Conservation (phyloP, 2,797 vertebrate species). For the Danio kyathit region DNA sequence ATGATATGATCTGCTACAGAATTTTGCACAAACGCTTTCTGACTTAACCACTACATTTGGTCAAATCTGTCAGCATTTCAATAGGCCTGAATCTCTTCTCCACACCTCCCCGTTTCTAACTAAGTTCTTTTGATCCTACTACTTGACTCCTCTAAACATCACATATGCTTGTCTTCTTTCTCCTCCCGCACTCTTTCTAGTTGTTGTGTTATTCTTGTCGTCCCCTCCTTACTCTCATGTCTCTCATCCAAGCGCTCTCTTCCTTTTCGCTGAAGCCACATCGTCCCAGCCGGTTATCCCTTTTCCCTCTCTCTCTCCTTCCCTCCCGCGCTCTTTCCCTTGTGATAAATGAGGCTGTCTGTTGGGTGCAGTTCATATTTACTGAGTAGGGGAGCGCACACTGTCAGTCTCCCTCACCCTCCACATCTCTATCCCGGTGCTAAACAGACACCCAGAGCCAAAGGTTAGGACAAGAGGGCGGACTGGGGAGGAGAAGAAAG, state of each 20-base stretch:
- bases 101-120: neutral
- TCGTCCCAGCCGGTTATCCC: slow-evolving; percentile 52
- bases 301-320: slow-evolving; percentile 45
- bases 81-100: neutral
- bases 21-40: slow-evolving; percentile 1
- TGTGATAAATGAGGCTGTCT: slow-evolving; percentile 87
- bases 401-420: slow-evolving; percentile 84
- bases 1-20: slow-evolving; percentile 24
- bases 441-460: slow-evolving; percentile 82
- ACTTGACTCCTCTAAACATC: slow-evolving; percentile 22
- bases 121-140: slow-evolving; percentile 18
- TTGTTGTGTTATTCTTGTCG: slow-evolving; percentile 34
- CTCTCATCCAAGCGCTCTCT: slow-evolving; percentile 2
- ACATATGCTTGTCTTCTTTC: slow-evolving; percentile 25
- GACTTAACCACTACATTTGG: neutral
- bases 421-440: slow-evolving; percentile 82
- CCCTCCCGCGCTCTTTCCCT: slow-evolving; percentile 66
- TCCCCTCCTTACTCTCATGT: slow-evolving; percentile 14
- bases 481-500: slow-evolving; percentile 53
- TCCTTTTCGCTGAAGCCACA: slow-evolving; percentile 40
- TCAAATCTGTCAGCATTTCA: slow-evolving; percentile 4
- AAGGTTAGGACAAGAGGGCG: slow-evolving; percentile 74
- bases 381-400: slow-evolving; percentile 84
- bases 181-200: neutral
- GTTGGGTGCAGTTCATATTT: slow-evolving; percentile 86